Percentiles rank a stretch among this genome's conserved stretches.
These are phyloP conservation scores for Melanostoma scalare DNA, from an alignment of 2,888 invertebrate genomes.

Conservation along the genomic window DNA sequence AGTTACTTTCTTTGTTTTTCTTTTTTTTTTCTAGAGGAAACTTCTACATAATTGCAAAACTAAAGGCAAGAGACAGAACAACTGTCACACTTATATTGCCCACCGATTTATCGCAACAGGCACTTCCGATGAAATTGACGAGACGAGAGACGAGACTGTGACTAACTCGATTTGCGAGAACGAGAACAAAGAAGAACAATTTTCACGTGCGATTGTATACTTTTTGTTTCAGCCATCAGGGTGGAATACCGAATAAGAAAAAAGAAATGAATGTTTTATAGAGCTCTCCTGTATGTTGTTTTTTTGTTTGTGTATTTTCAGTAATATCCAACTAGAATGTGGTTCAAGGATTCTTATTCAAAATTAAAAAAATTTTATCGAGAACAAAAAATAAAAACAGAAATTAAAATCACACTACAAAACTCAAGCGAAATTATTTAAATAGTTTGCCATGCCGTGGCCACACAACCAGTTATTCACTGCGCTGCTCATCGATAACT, in stretches of 20 bases:
- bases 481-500: constrained; percentile 63
- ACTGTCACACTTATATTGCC: constrained; percentile 39
- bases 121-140: constrained; percentile 36
- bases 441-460: constrained; percentile 30
- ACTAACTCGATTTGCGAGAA: constrained; percentile 21
- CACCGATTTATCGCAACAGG: constrained; percentile 32
- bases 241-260: constrained; percentile 6
- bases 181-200: constrained; percentile 54
- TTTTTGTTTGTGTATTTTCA: neutral
- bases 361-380: neutral
- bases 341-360: neutral
- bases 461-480: constrained; percentile 49
- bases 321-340: neutral
- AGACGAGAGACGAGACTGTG: constrained; percentile 24
- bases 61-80: constrained; percentile 27
- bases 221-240: constrained; percentile 14
- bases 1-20: constrained; percentile 13
- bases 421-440: constrained; percentile 30
- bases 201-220: constrained; percentile 45
- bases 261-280: neutral
- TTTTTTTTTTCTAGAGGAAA: constrained; percentile 18
- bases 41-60: constrained; percentile 24
- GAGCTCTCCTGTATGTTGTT: neutral
- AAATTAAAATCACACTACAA: constrained; percentile 17
- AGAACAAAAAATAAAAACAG: constrained; percentile 5